A percentile compares a stretch with the other conserved stretches of the same genome.
phyloP scores from a whole-genome alignment of 2,797 vertebrate genomes.

The Kryptopterus vitreolus region DNA sequence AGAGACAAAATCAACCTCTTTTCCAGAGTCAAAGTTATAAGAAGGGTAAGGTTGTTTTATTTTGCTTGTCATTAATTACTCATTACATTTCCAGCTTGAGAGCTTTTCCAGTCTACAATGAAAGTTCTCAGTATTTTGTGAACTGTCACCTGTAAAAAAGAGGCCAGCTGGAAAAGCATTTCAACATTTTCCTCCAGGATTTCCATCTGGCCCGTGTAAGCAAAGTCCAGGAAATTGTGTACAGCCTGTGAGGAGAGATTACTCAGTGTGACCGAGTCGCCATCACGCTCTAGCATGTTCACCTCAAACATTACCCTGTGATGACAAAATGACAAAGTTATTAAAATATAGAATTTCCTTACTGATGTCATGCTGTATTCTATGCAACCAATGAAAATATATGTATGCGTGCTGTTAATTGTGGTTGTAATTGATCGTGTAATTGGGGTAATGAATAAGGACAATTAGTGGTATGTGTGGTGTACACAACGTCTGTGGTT shows the following conservation, averaged over 20 bases:
- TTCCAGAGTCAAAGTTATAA: background rate
- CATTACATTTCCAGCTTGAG: background rate
- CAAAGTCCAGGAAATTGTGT: slow-evolving; percentile 89
- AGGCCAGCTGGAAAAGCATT: slow-evolving; percentile 86
- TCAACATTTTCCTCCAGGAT: slow-evolving; percentile 92
- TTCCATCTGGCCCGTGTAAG: slow-evolving; percentile 87
- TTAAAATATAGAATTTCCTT: too few species aligned
- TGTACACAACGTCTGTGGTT: too few species aligned
- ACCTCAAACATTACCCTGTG: slow-evolving; percentile 95
- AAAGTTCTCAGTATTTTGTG: background rate
- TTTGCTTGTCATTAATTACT: background rate
- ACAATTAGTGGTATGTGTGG: too few species aligned
- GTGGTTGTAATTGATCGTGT: too few species aligned
- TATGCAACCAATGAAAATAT: too few species aligned
- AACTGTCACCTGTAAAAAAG: slow-evolving; percentile 72
- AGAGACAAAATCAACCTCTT: background rate
- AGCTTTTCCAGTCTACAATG: background rate
- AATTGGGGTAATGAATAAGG: too few species aligned
- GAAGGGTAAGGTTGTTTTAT: too few species aligned
- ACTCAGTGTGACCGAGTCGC: slow-evolving; percentile 86
- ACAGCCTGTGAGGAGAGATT: slow-evolving; percentile 84
- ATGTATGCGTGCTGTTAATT: too few species aligned
- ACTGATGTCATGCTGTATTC: too few species aligned
- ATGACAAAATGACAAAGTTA: slow-evolving; percentile 13
- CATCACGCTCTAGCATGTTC: slow-evolving; percentile 91